Evolutionary conservation across 2,113 vertebrate species (phyloP).

Genomic region (Cebidichthys violaceus): DNA sequence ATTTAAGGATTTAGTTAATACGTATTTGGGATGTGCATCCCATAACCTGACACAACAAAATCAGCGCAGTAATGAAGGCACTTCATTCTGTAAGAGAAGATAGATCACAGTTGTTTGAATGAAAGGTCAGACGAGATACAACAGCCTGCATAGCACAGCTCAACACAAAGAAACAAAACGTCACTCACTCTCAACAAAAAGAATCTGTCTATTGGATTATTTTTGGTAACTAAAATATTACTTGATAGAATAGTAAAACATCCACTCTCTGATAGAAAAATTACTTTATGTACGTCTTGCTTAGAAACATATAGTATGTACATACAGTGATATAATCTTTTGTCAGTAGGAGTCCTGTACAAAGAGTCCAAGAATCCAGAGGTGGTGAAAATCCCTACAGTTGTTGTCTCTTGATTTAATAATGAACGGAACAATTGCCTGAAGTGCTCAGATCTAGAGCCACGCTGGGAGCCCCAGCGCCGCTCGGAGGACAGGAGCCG

Average conservation of each 20-base stretch:
- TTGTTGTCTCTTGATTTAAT: conserved; percentile 21
- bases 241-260: conserved; percentile 79
- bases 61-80: conserved; percentile 92
- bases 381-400: conserved; percentile 41
- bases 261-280: conserved; percentile 82
- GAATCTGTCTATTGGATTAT: conserved; percentile 39
- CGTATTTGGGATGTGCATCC: conserved; percentile 87
- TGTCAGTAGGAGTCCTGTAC: conserved; percentile 71
- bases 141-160: conserved; percentile 85
- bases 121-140: conserved; percentile 77
- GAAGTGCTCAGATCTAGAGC: conserved; percentile 28
- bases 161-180: conserved; percentile 52
- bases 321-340: conserved; percentile 72
- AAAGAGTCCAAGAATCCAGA: conserved; percentile 63
- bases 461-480: neutral
- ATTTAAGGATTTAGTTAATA: conserved; percentile 81
- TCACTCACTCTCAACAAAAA: conserved; percentile 26
- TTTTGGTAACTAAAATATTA: conserved; percentile 82
- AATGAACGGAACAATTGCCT: conserved; percentile 31
- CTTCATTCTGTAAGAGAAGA: conserved; percentile 93
- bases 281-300: conserved; percentile 80
- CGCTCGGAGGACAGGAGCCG: neutral
- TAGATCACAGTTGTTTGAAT: conserved; percentile 91
- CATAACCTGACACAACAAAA: conserved; percentile 89
- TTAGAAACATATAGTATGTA: conserved; percentile 82